Conservation (phyloP, 30 jellyfish, hydroid and myxozoan species). For the Rhopilema esculentum region DNA sequence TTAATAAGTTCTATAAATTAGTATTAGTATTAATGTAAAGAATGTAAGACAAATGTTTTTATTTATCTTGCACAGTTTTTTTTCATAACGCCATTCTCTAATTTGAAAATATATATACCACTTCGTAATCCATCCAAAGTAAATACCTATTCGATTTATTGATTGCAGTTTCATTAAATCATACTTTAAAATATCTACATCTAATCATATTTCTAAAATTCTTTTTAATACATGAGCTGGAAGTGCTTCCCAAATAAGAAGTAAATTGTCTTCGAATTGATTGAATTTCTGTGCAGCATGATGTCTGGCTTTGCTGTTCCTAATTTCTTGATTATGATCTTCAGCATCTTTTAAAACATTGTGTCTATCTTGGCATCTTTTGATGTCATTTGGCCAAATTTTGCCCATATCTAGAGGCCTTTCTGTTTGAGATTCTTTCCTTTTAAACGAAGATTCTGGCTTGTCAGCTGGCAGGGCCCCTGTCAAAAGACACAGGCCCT, state of each 20-base stretch:
- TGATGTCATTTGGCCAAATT: neutral
- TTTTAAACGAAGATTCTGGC: neutral
- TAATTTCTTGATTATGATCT: neutral
- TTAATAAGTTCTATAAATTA: no score
- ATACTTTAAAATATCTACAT: neutral
- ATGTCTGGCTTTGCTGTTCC: neutral
- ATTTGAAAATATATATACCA: no score
- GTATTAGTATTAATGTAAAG: no score
- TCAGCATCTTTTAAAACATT: no score
- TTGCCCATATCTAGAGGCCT: neutral
- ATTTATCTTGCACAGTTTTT: no score
- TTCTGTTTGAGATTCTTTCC: neutral
- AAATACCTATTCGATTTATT: no score
- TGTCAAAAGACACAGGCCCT: slow-evolving; percentile 54
- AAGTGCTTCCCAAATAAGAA: slow-evolving; percentile 61
- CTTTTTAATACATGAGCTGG: slow-evolving; percentile 37
- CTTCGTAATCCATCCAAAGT: no score
- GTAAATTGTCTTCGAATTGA: slow-evolving; percentile 30
- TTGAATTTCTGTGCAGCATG: neutral
- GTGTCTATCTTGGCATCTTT: neutral
- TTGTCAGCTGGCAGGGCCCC: slow-evolving; percentile 42
- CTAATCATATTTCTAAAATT: neutral
- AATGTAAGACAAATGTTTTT: no score
- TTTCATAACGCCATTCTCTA: no score
- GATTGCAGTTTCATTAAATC: no score